Base-by-base conservation (phyloP, 1,140 invertebrate species). In the Phocides pigmalion region DNA sequence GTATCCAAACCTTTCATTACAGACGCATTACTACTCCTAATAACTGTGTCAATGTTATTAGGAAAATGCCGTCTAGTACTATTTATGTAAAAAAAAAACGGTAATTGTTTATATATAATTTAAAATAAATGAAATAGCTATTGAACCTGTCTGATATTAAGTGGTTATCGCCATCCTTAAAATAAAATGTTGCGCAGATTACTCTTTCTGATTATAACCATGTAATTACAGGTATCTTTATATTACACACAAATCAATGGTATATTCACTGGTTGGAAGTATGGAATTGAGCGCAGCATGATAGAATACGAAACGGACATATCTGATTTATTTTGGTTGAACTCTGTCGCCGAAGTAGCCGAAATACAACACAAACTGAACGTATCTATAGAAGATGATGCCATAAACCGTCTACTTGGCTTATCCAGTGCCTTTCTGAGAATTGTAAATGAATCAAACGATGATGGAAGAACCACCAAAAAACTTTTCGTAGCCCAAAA, bases 301-400 rank as follows among this genome's bases (percentile, higher is more conserved):
- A 92, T 93, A 15, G 93, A 94, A 8, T 92, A 93, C 44, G 93
- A 94, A 54, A 93, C 95, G 22, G 90, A 94, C 44, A 83, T 93
- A 1, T 92, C 93, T 1, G 95, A 96, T 79, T 94, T 96, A 62
- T 92, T 96, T 65, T 95, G 95, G 92, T 88, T 97, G 69, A 96
- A 96, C 66, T 93, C 97, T 41, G 93, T 94, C 9, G 94, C 95
- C 0, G 97, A 98, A 81, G 90, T 98, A 0, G 93, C 94, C 58
- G 96, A 98, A 88, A 75, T 92, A 15, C 88, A 92, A 59, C 76
- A 81, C 19, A 87, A 90, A 62, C 61, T 91, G 14, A 92, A 92
- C 72, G 78, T 91, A 14, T 71, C 84, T 3, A 54, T 89, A 15
- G 79, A 82, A 51, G 78, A 87, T 22, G 54, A 70, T 6, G 66